phyloP scores from a whole-genome alignment of 2,113 vertebrate species.

The Bothrops jararaca region DNA sequence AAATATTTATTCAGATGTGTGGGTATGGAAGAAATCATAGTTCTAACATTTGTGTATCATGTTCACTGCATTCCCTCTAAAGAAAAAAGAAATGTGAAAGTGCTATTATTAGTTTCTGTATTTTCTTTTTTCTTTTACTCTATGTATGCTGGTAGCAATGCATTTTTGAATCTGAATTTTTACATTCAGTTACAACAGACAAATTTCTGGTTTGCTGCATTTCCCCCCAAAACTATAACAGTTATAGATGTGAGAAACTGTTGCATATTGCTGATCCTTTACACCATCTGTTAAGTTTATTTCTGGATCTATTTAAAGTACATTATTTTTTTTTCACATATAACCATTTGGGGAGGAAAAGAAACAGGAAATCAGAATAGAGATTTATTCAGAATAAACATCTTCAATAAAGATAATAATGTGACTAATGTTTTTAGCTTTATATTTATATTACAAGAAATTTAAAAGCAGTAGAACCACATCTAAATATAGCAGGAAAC shows the following conservation, averaged over 20 bases:
- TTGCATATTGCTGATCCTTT: conserved; percentile 44
- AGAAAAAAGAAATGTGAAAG: not conserved
- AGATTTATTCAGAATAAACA: not conserved
- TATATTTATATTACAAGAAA: not conserved
- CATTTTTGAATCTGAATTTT: conserved; percentile 10
- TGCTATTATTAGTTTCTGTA: not conserved
- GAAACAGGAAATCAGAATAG: not conserved
- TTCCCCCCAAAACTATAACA: conserved; percentile 44
- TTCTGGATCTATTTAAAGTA: conserved; percentile 41
- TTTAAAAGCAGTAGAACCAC: not conserved
- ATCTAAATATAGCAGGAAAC: not conserved
- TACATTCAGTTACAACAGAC: conserved; percentile 44
- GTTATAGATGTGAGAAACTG: conserved; percentile 49
- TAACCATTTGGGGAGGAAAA: not conserved
- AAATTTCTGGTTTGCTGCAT: conserved; percentile 39
- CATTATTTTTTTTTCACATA: conserved; percentile 36
- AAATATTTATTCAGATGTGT: not conserved
- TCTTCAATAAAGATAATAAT: not conserved
- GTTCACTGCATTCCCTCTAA: not conserved
- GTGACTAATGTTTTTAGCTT: not conserved
- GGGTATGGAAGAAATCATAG: not conserved
- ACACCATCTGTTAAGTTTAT: conserved; percentile 62
- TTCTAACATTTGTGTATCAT: not conserved
- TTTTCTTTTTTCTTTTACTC: conserved; percentile 3
- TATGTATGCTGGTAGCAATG: not conserved